Base-by-base conservation (phyloP, 23 tunicate species). In the Phallusia fumigata region DNA sequence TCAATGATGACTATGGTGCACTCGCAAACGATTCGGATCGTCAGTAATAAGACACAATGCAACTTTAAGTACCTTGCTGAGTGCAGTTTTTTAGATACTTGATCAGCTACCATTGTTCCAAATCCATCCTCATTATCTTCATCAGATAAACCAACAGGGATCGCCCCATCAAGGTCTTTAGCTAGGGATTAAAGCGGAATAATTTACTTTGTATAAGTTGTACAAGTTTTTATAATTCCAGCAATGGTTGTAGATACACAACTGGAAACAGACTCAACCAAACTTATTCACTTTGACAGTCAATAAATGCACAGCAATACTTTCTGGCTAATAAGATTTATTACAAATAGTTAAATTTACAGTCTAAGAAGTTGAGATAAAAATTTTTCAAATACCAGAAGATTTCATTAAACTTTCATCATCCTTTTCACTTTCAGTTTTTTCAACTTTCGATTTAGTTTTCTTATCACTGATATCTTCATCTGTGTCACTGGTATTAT, bases 81-180 rank as follows among this genome's bases (percentile, higher is more conserved):
- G 26, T 86, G 53, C 16, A 75, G 58, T 31, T 73, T 76, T 77
- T 79, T 53, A 21, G 88, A 53, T 22, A 82, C 82, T 40, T 64
- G 76, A 65, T 91, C 96, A 5, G 96, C 96, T 35, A 81, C 74
- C 96, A 91, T 91, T 24, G 88, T 81, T 1, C 84, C 87, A 40
- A 65, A 86, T 19, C 51, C 40, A 8, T 52, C 58, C 0, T 19
- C 65, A 35, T 64, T 50, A 22, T 64, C 76, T 16, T 85, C 79
- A 0, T 88, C 83, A 0, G 51, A 26, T 3, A 24, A 33, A 21
- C 22, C 35, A 0, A 52, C 83, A 6, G 89, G 89, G 30, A 86
- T 49, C 10, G 89, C 86, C 3, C 36, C 83, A 22, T 79, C 78
- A 44, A 86, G 72, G 40, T 91, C 90, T 79, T 91, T 91, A 44